Evolutionary conservation across 2,888 invertebrate genomes (phyloP).

Genomic region (Teleogryllus oceanicus): DNA sequence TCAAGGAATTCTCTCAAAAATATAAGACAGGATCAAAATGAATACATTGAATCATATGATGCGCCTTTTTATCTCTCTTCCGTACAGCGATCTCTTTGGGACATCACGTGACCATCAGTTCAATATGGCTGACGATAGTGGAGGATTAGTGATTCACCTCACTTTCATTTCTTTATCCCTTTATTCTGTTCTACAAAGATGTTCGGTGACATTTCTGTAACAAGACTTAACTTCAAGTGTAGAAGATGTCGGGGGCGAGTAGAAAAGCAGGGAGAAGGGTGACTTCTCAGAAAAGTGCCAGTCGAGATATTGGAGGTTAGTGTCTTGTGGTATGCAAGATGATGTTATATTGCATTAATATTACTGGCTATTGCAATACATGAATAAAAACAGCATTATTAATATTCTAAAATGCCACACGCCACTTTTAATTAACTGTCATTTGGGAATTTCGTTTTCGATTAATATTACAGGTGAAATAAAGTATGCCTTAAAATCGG

Average conservation of each 20-base stretch:
- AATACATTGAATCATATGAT: not conserved
- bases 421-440: too few relatives aligned
- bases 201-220: slow-evolving; percentile 43
- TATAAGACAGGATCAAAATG: too few relatives aligned
- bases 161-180: slow-evolving; percentile 41
- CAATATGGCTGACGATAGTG: slow-evolving; percentile 41
- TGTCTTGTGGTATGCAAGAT: slow-evolving; percentile 20
- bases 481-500: too few relatives aligned
- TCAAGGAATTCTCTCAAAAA: too few relatives aligned
- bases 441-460: too few relatives aligned
- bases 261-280: slow-evolving; percentile 40
- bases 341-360: not conserved
- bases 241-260: slow-evolving; percentile 44
- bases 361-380: not conserved
- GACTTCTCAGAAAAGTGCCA: slow-evolving; percentile 41
- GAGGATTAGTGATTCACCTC: slow-evolving; percentile 43
- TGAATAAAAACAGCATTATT: not conserved
- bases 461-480: too few relatives aligned
- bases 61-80: not conserved
- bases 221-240: slow-evolving; percentile 40
- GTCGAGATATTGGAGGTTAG: slow-evolving; percentile 46
- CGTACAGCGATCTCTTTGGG: not conserved
- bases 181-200: slow-evolving; percentile 42
- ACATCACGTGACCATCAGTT: slow-evolving; percentile 34
- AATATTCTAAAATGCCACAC: too few relatives aligned